Conservation (phyloP, 64 coral and sea anemone species). For the Orbicella faveolata region DNA sequence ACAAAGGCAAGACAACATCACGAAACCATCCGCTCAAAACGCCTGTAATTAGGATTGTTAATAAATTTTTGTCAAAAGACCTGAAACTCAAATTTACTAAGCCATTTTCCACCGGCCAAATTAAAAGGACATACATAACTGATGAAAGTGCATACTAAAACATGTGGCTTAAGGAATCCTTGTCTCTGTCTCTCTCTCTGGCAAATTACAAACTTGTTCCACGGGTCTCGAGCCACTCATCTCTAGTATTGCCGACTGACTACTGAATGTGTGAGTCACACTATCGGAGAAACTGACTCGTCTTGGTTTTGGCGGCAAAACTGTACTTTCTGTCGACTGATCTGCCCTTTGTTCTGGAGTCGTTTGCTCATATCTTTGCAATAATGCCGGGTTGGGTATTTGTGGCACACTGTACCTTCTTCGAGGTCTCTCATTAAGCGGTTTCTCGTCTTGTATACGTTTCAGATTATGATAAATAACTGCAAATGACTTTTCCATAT, state of each 20-base stretch:
- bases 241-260: not conserved
- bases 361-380: not conserved
- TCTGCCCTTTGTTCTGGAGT: not conserved
- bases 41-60: too few species aligned
- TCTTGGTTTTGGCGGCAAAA: not conserved
- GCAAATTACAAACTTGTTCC: not conserved
- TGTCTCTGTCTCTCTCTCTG: too few species aligned
- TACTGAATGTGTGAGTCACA: not conserved
- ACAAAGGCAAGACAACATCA: too few species aligned
- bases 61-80: too few species aligned
- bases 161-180: too few species aligned
- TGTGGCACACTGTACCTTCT: constrained; percentile 8
- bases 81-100: too few species aligned
- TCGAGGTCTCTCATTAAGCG: not conserved
- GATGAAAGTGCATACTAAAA: too few species aligned
- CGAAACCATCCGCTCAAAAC: too few species aligned
- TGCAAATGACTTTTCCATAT: constrained; percentile 23
- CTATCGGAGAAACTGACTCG: constrained; percentile 15
- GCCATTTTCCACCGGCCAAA: too few species aligned
- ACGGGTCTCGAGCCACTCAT: not conserved
- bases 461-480: constrained; percentile 37
- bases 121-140: too few species aligned
- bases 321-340: not conserved
- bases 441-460: constrained; percentile 19
- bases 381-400: not conserved